Evolutionary conservation across 2,113 vertebrate genomes (phyloP).

Genomic region (Syngnathus floridae): DNA sequence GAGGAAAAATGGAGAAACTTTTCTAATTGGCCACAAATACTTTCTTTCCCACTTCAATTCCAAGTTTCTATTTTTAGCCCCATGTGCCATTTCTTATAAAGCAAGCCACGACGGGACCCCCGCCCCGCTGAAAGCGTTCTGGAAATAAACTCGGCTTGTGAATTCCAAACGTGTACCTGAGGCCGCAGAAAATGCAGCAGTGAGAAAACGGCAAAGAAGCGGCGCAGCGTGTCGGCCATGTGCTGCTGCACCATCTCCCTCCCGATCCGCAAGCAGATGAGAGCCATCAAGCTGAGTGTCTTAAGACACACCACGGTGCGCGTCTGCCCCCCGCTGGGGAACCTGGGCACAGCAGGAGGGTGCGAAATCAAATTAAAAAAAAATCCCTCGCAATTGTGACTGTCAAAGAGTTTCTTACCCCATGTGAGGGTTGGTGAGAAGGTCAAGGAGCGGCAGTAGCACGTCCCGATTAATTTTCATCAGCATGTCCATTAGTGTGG

Average conservation of each 20-base stretch:
- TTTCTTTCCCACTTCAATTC: slow-evolving; percentile 3
- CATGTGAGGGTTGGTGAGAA: slow-evolving; percentile 80
- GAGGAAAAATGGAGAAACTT: neutral
- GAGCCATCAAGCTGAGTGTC: slow-evolving; percentile 87
- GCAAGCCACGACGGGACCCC: slow-evolving; percentile 8
- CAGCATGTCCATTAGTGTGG: slow-evolving; percentile 95
- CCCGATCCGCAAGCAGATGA: slow-evolving; percentile 92
- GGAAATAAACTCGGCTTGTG: slow-evolving; percentile 12
- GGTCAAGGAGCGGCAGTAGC: slow-evolving; percentile 83
- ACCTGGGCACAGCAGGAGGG: slow-evolving; percentile 67
- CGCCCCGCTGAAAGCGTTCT: slow-evolving; percentile 13
- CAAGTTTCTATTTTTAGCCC: slow-evolving; percentile 1
- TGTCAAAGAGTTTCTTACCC: slow-evolving; percentile 66
- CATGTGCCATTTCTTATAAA: slow-evolving; percentile 3
- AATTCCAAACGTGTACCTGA: slow-evolving; percentile 69
- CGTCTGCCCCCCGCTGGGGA: slow-evolving; percentile 89
- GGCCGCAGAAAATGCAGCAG: slow-evolving; percentile 76
- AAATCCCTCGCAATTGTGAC: neutral
- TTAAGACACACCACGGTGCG: slow-evolving; percentile 88
- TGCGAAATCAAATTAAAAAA: neutral
- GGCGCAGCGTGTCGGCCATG: slow-evolving; percentile 80
- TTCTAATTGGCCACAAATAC: neutral
- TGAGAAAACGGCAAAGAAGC: slow-evolving; percentile 86
- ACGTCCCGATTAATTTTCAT: slow-evolving; percentile 95
- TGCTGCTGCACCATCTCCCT: slow-evolving; percentile 97